Evolutionary conservation across 2,888 invertebrate genomes (phyloP).

Genomic region (Chrysopilus asiliformis): DNA sequence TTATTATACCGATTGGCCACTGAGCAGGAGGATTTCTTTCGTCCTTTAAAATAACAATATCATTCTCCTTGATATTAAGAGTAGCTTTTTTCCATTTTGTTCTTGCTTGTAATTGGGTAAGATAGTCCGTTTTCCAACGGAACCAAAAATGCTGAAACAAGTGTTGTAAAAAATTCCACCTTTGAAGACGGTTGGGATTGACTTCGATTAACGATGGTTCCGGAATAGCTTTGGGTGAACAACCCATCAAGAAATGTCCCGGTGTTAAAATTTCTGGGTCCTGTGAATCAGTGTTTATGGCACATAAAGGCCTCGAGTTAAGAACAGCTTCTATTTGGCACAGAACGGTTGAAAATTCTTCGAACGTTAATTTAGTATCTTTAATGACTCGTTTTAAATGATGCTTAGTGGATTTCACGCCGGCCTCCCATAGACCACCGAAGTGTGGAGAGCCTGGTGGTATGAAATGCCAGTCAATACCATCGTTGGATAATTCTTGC

Average conservation of each 20-base stretch:
- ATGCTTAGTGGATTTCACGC: constrained; percentile 2
- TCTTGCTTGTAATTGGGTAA: neutral
- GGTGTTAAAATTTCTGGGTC: constrained; percentile 2
- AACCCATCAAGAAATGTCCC: constrained; percentile 5
- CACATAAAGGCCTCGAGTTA: constrained; percentile 2
- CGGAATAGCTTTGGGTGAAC: constrained; percentile 3
- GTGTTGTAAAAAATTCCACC: neutral
- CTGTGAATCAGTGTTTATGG: neutral
- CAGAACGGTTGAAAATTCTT: constrained; percentile 6
- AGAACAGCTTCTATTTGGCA: constrained; percentile 3
- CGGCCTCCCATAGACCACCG: constrained; percentile 4
- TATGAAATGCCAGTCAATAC: neutral
- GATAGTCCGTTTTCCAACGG: neutral
- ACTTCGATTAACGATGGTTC: neutral
- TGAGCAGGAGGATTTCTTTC: neutral
- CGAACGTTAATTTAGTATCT: constrained; percentile 1
- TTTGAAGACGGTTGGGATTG: neutral
- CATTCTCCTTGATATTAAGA: neutral
- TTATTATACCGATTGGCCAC: neutral
- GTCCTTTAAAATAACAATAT: neutral
- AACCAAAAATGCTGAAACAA: constrained; percentile 13
- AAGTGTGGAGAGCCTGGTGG: neutral
- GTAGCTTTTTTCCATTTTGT: neutral
- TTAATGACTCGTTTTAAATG: constrained; percentile 1
- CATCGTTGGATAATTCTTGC: neutral